Base-by-base conservation (phyloP, 2,888 invertebrate species). In the Carabus problematicus region DNA sequence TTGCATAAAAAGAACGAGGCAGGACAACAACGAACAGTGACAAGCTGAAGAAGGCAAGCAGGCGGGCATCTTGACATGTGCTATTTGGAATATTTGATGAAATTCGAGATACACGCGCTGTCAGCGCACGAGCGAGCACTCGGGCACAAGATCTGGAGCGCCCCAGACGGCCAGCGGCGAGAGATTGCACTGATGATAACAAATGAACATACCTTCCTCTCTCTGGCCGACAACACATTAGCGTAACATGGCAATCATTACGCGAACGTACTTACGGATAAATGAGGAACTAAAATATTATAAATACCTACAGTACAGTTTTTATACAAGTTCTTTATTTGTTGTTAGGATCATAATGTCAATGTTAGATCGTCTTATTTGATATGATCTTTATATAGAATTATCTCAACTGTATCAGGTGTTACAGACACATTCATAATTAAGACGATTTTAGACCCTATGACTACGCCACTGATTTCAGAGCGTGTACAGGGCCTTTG, bases 1-100 rank as follows among this genome's bases (percentile, higher is more conserved):
- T 29, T 29, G 29, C 6, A 29, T 29, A 6, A 29, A 29, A 29
- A 29, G 29, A 29, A 29, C 29, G 2, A 6, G 2, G 29, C 29
- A 29, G 29, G 11, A 40, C 42, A 45, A 14, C 42, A 42, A 47
- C 19, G n/a, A 43, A 6, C 18, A 29, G 19, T 8, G 16, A 45
- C 2, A 52, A 29, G 43, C 47, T 52, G 42, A 42, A 61, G 18
- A 41, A 43, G 0, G 47, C 12, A 16, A 45, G 61, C n/a, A 12
- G 61, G 19, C 18, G 52, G 19, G 52, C 52, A 52, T 52, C 52
- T 29, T 29, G 29, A 29, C 29, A 29, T 29, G 29, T 29, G 52
- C 49, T 61, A 42, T 47, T 47, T 47, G n/a, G 47, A 18, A 47
- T 41, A 47, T 61, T 29, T 61, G 47, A 61, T 61, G 47, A 61